phyloP scores from a whole-genome alignment of 2,113 vertebrate genomes.

The Pseudonaja textilis region DNA sequence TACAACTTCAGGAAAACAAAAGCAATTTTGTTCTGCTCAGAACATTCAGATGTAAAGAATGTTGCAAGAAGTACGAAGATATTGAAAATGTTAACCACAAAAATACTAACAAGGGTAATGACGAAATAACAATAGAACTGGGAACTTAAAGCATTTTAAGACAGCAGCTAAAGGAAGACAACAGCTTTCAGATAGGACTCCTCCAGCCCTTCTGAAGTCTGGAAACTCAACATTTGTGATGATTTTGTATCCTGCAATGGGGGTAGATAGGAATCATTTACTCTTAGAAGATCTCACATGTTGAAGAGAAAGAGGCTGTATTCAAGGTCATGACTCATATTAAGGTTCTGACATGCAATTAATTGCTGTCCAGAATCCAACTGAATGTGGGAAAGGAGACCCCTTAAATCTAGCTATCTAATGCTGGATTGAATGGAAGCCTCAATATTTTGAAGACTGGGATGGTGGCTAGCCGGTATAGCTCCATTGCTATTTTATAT shows the following conservation, averaged over 20 bases:
- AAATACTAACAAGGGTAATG: not conserved
- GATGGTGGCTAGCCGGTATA: not conserved
- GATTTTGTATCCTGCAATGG: not conserved
- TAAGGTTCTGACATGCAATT: not conserved
- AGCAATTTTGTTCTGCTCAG: not conserved
- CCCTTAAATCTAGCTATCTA: not conserved
- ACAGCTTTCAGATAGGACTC: not conserved
- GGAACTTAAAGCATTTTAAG: not conserved
- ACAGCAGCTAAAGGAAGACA: not conserved
- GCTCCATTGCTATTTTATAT: not conserved
- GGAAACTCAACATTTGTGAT: not conserved
- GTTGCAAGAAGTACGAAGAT: not conserved
- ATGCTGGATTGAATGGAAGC: not conserved
- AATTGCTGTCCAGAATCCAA: not conserved
- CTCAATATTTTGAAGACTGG: not conserved
- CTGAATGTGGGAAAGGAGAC: not conserved
- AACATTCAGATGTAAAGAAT: not conserved
- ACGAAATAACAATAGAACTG: not conserved
- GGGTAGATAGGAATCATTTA: not conserved
- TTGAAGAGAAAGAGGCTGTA: not conserved
- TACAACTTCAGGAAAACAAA: not conserved
- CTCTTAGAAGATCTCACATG: not conserved
- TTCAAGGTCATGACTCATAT: not conserved
- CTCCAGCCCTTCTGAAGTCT: not conserved
- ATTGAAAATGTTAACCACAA: not conserved